phyloP scores from a whole-genome alignment of 2,113 vertebrate species.

The Petrocephalus zakoni region DNA sequence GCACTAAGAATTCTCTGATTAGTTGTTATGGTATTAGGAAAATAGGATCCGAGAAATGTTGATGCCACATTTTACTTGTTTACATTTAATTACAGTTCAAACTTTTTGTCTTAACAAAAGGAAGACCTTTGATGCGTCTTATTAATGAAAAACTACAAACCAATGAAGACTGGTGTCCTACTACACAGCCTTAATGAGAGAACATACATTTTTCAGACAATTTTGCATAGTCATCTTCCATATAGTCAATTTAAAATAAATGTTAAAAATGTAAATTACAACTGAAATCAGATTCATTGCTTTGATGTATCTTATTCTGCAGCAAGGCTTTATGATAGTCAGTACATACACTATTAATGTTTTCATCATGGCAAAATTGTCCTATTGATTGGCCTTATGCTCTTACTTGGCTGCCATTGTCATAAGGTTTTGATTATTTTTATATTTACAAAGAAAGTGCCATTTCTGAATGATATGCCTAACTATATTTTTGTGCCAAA shows the following conservation, averaged over 20 bases:
- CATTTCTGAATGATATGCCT: not conserved
- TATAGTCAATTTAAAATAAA: not conserved
- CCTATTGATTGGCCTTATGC: not conserved
- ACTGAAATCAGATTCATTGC: not conserved
- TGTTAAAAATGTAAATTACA: not conserved
- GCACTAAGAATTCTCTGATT: constrained; percentile 19
- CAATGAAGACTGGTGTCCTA: not conserved
- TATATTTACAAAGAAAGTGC: constrained; percentile 2
- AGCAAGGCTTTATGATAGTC: not conserved
- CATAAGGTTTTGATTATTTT: not conserved
- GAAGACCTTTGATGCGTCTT: not conserved
- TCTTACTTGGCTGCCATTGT: not conserved
- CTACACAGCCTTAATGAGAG: not conserved
- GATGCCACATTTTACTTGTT: not conserved
- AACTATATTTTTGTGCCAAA: not conserved
- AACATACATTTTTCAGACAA: not conserved
- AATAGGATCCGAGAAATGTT: not conserved
- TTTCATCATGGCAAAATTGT: not conserved
- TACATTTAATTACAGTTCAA: not conserved
- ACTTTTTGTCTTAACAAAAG: not conserved
- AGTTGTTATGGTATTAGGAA: constrained; percentile 5
- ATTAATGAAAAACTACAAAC: not conserved
- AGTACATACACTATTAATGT: not conserved
- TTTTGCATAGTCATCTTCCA: not conserved
- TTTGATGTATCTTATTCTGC: not conserved